Evolutionary conservation across 2,113 vertebrate genomes (phyloP), one percentile per base, ranked within the genome.

Genomic region (Paramisgurnus dabryanus): DNA sequence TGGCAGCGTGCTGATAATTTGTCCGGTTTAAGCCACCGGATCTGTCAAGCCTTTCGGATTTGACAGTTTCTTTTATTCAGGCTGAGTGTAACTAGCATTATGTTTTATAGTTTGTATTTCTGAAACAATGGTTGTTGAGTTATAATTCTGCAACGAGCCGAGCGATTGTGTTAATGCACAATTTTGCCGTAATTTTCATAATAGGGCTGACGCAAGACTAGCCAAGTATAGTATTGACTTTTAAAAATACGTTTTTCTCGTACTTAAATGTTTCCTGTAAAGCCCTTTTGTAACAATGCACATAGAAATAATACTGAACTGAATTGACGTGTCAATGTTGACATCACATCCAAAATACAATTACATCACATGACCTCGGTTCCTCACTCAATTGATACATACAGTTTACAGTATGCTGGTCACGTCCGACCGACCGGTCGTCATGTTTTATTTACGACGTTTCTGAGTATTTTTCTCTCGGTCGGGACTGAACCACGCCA

Each of bases 391-490:
- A 8, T 45, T 45, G 8, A 45, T 7, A 45, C 43, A 13, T 53
- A 13, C 15, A 5, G 12, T 13, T 8, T 22, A 75, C 34, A 43
- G 58, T 63, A 63, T 75, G 57, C 43, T 49, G 60, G 41, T 75
- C 73, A 75, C 43, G 43, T 49, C 34, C n/a, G 18, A 34, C 58
- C n/a, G 6, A 50, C 34, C 4, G n/a, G 58, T 49, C 27, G 73
- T 75, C 49, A 75, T 75, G 58, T 75, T 79, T 71, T 73, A 67
- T 79, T 76, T 66, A 61, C 58, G 40, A 75, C 57, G 68, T 50
- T 68, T 78, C 74, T 74, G 78, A 85, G 73, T 73, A 71, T 76
- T 80, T 78, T 63, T 72, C 73, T 55, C 66, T 60, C 67, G 60
- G 76, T 45, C 34, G 40, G 61, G 73, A 81, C 18, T 50, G 58